A percentile compares a stretch with the other conserved stretches of the same genome.
phyloP scores from a whole-genome alignment of 2,113 vertebrate genomes.

The Cebus imitator region DNA sequence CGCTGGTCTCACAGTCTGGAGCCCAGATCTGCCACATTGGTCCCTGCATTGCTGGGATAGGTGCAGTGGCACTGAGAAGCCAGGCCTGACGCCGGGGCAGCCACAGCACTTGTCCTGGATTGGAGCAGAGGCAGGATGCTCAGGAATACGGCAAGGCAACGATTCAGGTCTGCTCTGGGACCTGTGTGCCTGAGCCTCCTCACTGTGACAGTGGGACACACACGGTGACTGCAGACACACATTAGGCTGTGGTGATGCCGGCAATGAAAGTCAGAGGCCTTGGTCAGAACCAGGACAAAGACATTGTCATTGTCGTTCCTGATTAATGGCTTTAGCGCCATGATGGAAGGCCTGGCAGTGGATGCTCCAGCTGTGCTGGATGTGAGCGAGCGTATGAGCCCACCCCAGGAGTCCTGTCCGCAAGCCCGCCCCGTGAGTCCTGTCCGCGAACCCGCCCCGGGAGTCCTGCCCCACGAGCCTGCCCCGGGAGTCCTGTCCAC shows the following conservation, averaged over 20 bases:
- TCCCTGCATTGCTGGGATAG: accelerated
- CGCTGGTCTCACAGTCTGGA: accelerated
- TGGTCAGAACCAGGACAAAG: background rate
- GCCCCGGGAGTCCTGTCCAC: accelerated
- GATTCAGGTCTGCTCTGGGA: background rate
- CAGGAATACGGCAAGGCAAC: background rate
- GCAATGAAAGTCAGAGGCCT: background rate
- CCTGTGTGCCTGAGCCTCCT: background rate
- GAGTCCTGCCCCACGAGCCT: no score
- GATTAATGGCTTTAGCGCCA: background rate
- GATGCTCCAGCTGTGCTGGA: background rate
- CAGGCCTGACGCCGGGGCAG: background rate
- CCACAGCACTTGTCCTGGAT: background rate
- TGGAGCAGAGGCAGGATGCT: background rate
- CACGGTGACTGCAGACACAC: background rate
- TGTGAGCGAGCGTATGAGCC: background rate
- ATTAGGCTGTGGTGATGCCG: background rate
- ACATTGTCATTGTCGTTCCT: background rate
- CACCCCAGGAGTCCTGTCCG: no score
- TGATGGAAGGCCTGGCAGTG: background rate
- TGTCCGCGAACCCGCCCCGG: accelerated
- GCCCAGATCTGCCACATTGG: accelerated
- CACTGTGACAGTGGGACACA: background rate
- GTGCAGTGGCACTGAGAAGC: background rate
- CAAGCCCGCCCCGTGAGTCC: no score